phyloP scores from a whole-genome alignment of 2,888 invertebrate genomes.

The Drosophila demipolita region DNA sequence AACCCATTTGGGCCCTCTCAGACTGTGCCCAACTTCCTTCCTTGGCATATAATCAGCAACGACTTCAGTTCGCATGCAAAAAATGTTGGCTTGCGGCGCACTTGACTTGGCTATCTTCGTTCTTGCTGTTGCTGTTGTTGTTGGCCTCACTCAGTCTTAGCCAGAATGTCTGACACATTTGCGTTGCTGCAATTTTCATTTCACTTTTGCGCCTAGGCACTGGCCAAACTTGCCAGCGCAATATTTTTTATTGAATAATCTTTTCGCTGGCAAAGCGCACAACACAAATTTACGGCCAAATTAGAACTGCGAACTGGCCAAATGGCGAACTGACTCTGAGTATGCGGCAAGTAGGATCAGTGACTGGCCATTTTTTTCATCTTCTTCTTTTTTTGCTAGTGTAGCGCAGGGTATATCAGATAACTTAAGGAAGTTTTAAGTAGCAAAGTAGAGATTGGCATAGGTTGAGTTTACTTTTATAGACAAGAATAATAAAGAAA shows the following conservation, averaged over 20 bases:
- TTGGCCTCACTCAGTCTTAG: not conserved
- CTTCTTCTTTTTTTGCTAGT: not conserved
- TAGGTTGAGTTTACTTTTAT: not conserved
- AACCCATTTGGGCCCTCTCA: conserved; percentile 45
- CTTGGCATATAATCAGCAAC: conserved; percentile 58
- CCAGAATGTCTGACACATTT: conserved; percentile 36
- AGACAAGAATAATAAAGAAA: too few relatives aligned
- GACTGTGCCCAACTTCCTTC: conserved; percentile 12
- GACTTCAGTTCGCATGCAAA: conserved; percentile 27
- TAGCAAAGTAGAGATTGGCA: not conserved
- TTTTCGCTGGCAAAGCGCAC: conserved; percentile 26
- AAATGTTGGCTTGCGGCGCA: conserved; percentile 43
- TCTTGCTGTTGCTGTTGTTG: not conserved
- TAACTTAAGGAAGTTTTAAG: not conserved
- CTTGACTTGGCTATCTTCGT: conserved; percentile 29
- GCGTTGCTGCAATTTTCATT: conserved; percentile 69
- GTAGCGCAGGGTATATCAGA: conserved; percentile 11
- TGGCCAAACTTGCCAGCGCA: conserved; percentile 35
- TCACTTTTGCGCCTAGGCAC: conserved; percentile 64
- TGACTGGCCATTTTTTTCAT: conserved; percentile 63
- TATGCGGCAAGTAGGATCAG: conserved; percentile 52
- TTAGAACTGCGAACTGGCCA: conserved; percentile 68
- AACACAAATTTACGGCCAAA: conserved; percentile 77
- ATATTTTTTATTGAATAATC: conserved; percentile 73
- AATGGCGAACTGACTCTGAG: not conserved